These are phyloP conservation scores for Pocillopora grandis DNA, from an alignment of 92 coral and sea anemone genomes.

Conservation along the genomic window DNA sequence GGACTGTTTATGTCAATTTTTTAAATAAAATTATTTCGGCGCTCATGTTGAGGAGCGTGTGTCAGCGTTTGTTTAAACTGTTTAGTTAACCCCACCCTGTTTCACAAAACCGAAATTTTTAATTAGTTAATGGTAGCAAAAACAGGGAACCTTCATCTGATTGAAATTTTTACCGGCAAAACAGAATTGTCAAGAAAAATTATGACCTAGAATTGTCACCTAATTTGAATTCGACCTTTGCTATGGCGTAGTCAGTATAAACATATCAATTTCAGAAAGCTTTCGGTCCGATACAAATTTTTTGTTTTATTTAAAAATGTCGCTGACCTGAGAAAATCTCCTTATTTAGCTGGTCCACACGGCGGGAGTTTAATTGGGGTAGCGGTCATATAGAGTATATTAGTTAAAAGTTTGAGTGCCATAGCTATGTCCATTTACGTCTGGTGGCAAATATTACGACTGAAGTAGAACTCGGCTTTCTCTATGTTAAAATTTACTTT, in stretches of 20 bases:
- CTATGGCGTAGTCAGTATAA: too few species aligned
- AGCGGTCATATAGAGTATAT: neutral
- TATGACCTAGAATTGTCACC: too few species aligned
- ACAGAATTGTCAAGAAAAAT: too few species aligned
- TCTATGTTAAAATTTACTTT: neutral
- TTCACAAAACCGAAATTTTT: too few species aligned
- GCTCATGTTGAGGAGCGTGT: neutral
- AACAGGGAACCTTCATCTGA: too few species aligned
- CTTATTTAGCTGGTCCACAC: neutral
- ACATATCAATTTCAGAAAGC: too few species aligned
- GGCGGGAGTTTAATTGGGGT: neutral
- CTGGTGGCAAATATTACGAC: neutral
- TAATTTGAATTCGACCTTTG: too few species aligned
- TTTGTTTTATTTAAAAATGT: neutral
- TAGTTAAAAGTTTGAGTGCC: neutral
- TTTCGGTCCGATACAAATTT: neutral
- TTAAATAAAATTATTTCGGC: neutral
- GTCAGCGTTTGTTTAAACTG: too few species aligned
- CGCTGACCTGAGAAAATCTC: conserved; percentile 4
- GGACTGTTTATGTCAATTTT: neutral
- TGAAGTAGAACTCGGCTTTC: neutral
- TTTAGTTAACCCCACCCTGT: too few species aligned
- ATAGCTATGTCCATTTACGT: neutral
- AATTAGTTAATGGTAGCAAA: too few species aligned
- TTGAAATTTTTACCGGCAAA: too few species aligned